Percentiles rank a stretch among this genome's conserved stretches.
Conservation (phyloP, 2,888 invertebrate genomes). For the Ichneumoninae sp. region DNA sequence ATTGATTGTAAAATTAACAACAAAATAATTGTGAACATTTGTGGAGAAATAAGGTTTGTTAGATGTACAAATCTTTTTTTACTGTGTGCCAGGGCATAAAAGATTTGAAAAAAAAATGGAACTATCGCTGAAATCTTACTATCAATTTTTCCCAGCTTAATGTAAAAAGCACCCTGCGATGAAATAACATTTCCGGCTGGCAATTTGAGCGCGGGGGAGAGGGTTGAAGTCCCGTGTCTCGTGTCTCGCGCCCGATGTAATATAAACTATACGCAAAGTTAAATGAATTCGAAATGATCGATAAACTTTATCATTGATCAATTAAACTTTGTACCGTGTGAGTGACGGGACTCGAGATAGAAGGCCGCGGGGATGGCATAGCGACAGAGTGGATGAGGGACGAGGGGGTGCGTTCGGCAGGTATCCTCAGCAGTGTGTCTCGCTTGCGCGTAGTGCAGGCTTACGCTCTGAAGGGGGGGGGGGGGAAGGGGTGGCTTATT, state of each 20-base stretch:
- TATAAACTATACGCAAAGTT: slow-evolving; percentile 82
- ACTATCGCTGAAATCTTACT: neutral
- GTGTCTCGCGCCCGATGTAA: slow-evolving; percentile 66
- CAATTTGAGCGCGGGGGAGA: slow-evolving; percentile 9
- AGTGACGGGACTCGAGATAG: slow-evolving; percentile 76
- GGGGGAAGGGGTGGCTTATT: slow-evolving; percentile 79
- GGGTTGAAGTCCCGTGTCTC: slow-evolving; percentile 25
- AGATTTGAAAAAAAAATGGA: neutral
- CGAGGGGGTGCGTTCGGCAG: slow-evolving; percentile 41
- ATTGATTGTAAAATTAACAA: too few species aligned
- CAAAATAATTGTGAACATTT: too few species aligned
- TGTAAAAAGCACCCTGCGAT: slow-evolving; percentile 40
- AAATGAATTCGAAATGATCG: slow-evolving; percentile 84
- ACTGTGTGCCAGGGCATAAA: too few species aligned
- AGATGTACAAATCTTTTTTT: too few species aligned
- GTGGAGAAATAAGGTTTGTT: too few species aligned
- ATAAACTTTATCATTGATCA: slow-evolving; percentile 85
- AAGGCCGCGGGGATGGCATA: slow-evolving; percentile 59
- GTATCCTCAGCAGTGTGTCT: slow-evolving; percentile 51
- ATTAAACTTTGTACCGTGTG: slow-evolving; percentile 84
- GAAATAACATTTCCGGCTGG: slow-evolving; percentile 44
- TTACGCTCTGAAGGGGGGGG: slow-evolving; percentile 43
- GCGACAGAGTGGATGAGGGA: slow-evolving; percentile 59
- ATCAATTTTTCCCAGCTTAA: neutral
- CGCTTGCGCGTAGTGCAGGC: slow-evolving; percentile 65